A percentile compares a stretch with the other conserved stretches of the same genome.
These are phyloP conservation scores for Acleris sparsana DNA, from an alignment of 2,888 invertebrate genomes.

Conservation along the genomic window DNA sequence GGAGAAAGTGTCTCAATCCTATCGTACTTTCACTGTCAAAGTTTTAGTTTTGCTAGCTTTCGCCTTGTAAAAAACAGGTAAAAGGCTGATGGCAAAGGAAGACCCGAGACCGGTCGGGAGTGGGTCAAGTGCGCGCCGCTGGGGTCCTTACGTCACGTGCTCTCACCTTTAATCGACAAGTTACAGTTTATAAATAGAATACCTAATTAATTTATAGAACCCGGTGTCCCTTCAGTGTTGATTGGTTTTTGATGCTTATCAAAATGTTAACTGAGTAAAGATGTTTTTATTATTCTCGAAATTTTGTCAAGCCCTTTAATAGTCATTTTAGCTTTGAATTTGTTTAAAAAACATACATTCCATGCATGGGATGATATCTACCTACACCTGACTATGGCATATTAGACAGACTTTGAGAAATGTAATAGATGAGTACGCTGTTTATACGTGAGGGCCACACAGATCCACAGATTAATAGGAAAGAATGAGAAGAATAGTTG, in stretches of 20 bases:
- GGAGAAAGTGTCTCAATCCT: constrained; percentile 66
- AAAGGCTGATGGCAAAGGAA: constrained; percentile 39
- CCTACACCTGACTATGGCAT: too few relatives aligned
- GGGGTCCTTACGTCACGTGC: constrained; percentile 60
- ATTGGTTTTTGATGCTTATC: background rate
- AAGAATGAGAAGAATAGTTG: too few relatives aligned
- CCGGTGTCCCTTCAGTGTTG: constrained; percentile 26
- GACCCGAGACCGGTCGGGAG: constrained; percentile 56
- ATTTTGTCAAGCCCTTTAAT: too few relatives aligned
- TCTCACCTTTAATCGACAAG: constrained; percentile 50
- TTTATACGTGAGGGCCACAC: too few relatives aligned
- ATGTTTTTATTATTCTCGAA: too few relatives aligned
- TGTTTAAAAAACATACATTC: too few relatives aligned
- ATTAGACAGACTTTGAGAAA: too few relatives aligned
- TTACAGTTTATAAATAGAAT: constrained; percentile 51
- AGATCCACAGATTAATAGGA: too few relatives aligned
- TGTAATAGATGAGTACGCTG: too few relatives aligned
- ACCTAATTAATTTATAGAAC: constrained; percentile 52
- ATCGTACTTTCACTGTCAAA: constrained; percentile 63
- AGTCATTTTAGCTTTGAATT: too few relatives aligned
- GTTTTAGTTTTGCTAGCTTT: constrained; percentile 36
- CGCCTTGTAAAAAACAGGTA: constrained; percentile 56
- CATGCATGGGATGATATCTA: too few relatives aligned
- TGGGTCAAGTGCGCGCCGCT: constrained; percentile 70
- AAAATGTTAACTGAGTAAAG: too few relatives aligned